phyloP scores from a whole-genome alignment of 2,888 invertebrate species.

The Pantelozetes paolii region DNA sequence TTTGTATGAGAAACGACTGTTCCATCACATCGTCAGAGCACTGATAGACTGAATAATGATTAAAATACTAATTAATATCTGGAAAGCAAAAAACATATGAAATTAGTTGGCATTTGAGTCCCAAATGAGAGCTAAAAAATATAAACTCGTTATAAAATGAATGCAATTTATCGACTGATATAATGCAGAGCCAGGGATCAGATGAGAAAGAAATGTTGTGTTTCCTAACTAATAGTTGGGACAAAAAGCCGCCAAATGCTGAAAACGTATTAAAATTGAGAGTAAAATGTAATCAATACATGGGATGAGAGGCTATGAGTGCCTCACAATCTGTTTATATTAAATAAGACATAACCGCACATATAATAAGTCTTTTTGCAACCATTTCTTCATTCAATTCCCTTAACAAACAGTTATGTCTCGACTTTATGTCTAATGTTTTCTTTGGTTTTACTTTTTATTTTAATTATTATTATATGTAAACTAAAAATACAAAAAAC shows the following conservation, averaged over 20 bases:
- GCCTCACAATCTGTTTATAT: slow-evolving; percentile 18
- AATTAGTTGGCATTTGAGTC: slow-evolving; percentile 12
- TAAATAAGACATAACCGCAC: slow-evolving; percentile 20
- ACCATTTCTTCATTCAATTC: not conserved
- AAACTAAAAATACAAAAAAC: slow-evolving; percentile 24
- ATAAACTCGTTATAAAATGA: slow-evolving; percentile 32
- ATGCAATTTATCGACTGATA: slow-evolving; percentile 36
- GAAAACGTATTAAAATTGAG: slow-evolving; percentile 26
- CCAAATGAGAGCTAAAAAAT: slow-evolving; percentile 17
- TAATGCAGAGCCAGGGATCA: slow-evolving; percentile 26
- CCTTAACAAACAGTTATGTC: not conserved
- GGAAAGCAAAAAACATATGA: not conserved
- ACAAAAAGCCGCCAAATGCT: slow-evolving; percentile 33
- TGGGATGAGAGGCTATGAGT: not conserved
- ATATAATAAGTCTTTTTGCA: not conserved
- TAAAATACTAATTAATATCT: slow-evolving; percentile 15
- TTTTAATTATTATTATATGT: slow-evolving; percentile 4
- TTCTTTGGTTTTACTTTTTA: slow-evolving; percentile 18
- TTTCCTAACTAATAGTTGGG: slow-evolving; percentile 4
- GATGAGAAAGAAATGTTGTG: slow-evolving; percentile 6
- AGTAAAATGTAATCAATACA: slow-evolving; percentile 34
- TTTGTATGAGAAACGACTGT: no score
- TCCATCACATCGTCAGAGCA: no score
- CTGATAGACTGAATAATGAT: not conserved
- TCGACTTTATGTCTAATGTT: not conserved